Evolutionary conservation across 2,113 vertebrate genomes (phyloP), one percentile per base, ranked within the genome.

Genomic region (Austrofundulus limnaeus): DNA sequence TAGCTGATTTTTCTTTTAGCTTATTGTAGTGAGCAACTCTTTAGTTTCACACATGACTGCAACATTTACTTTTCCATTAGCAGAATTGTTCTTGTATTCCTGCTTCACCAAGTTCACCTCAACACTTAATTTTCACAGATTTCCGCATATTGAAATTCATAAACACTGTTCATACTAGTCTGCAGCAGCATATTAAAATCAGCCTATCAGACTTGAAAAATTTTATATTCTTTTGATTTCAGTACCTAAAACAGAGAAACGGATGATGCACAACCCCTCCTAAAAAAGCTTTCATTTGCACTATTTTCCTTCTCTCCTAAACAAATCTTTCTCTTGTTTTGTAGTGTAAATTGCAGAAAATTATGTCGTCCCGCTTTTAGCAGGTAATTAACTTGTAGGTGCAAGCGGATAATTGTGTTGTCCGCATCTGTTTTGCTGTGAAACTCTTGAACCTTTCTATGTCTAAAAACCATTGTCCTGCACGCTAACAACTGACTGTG

Each of bases 321-420:
- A 65, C 53, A 46, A 2, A 50, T 55, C 53, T 84, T 75, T 75
- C 20, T 34, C 81, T 58, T 85, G 66, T 78, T 76, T 81, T 84
- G 56, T 86, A 86, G 87, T 61, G 59, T 87, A 61, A 87, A 89
- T 76, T 88, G 70, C 84, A 85, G 87, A 51, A 86, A 84, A 75
- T 75, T 87, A 60, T 78, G 75, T 84, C 75, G 73, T 55, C 79
- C 80, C 67, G 49, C 81, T 0, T 80, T 84, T 73, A 61, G 54
- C 80, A 88, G 83, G 88, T 89, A 85, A 86, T 70, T 3, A 17
- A 45, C 25, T 58, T 0, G n/a, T 7, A 51, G 55, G 34, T 59
- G 19, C 5, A 39, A 57, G 57, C 41, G 19, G 16, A 61, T 41
- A 42, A 53, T n/a, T 66, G 42, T 72, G 56, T 80, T 50, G 15